These are phyloP conservation scores for Solea senegalensis DNA, from an alignment of 2,113 vertebrate genomes.

Conservation along the genomic window DNA sequence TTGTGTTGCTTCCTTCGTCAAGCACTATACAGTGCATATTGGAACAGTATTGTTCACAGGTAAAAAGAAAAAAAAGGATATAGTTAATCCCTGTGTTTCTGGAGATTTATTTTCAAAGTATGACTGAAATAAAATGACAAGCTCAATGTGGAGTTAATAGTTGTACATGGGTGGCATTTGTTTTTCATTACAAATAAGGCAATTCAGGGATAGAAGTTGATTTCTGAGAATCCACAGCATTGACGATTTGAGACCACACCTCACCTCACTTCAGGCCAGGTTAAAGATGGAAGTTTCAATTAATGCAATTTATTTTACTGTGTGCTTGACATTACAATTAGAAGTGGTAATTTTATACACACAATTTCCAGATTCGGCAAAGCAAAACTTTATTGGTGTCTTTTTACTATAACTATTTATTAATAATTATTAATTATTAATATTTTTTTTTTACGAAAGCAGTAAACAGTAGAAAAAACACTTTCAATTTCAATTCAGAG, in stretches of 20 bases:
- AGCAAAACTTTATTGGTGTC: not conserved
- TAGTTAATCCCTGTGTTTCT: slow-evolving; percentile 62
- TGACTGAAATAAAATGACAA: slow-evolving; percentile 80
- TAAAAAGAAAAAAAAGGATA: slow-evolving; percentile 30
- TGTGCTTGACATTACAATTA: not conserved
- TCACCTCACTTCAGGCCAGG: not conserved
- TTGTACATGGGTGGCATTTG: slow-evolving; percentile 19
- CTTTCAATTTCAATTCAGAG: too few species aligned
- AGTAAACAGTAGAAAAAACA: too few species aligned
- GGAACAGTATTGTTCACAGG: slow-evolving; percentile 49
- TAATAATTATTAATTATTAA: too few species aligned
- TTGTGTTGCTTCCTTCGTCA: slow-evolving; percentile 46
- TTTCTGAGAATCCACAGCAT: not conserved
- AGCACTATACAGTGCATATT: slow-evolving; percentile 35
- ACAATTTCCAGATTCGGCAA: not conserved
- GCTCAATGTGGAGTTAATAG: slow-evolving; percentile 59
- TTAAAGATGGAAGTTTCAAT: not conserved
- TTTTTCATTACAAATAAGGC: slow-evolving; percentile 8
- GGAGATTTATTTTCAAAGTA: slow-evolving; percentile 71
- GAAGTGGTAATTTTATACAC: not conserved
- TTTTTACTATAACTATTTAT: not conserved
- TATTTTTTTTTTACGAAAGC: too few species aligned
- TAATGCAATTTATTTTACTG: not conserved
- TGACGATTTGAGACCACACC: not conserved
- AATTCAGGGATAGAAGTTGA: not conserved